Percentiles rank a stretch among this genome's conserved stretches.
Conservation (phyloP, 1,140 invertebrate genomes). For the Drosophila pandora region DNA sequence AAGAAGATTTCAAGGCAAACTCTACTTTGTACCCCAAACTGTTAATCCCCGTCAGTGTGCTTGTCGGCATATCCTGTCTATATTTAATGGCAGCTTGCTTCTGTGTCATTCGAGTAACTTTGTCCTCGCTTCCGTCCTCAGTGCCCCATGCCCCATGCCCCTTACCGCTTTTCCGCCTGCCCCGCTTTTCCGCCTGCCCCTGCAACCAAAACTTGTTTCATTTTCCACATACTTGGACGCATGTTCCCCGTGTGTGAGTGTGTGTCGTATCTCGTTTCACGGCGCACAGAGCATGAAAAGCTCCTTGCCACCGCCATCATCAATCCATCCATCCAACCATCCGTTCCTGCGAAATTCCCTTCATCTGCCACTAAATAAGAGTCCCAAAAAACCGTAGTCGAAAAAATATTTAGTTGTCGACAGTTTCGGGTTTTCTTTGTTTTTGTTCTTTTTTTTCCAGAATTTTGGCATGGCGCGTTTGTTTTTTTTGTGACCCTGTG, state of each 20-base stretch:
- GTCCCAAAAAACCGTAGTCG: conserved; percentile 8
- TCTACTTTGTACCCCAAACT: background rate
- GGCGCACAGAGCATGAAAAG: conserved; percentile 68
- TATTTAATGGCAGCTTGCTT: conserved; percentile 59
- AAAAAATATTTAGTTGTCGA: conserved; percentile 52
- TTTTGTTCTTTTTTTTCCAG: conserved; percentile 17
- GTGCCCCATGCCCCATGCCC: background rate
- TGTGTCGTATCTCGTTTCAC: conserved; percentile 68
- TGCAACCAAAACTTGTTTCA: conserved; percentile 51
- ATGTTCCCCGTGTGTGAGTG: conserved; percentile 23
- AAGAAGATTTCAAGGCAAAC: background rate
- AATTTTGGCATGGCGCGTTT: background rate
- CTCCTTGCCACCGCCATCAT: conserved; percentile 37
- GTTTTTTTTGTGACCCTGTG: conserved; percentile 26
- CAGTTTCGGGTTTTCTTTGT: conserved; percentile 38
- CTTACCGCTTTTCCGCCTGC: background rate
- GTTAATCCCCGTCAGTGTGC: conserved; percentile 9
- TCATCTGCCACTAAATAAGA: conserved; percentile 19
- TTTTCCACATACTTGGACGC: conserved; percentile 65
- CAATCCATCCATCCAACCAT: conserved; percentile 24
- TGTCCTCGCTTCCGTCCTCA: conserved; percentile 19
- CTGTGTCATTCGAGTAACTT: conserved; percentile 67
- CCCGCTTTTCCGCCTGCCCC: background rate
- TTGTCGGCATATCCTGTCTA: conserved; percentile 27
- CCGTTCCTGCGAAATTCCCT: conserved; percentile 6